These are phyloP conservation scores for Chrysolina haemoptera DNA, from an alignment of 2,888 invertebrate species.

Conservation along the genomic window DNA sequence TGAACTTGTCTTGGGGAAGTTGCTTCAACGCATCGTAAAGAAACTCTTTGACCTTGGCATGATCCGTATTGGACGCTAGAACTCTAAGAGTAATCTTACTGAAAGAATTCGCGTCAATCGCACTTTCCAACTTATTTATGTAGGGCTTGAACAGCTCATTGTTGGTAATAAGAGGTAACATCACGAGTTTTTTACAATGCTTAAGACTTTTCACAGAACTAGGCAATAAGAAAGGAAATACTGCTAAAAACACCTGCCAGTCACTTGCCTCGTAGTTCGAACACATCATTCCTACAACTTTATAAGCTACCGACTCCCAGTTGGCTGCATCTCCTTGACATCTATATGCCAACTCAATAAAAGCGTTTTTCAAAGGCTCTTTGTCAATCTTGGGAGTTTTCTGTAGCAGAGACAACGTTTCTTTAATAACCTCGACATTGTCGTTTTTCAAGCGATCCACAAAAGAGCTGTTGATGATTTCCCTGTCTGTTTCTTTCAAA, in stretches of 20 bases:
- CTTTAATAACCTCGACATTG: conserved; percentile 74
- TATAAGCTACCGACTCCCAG: conserved; percentile 67
- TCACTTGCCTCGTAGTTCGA: conserved; percentile 66
- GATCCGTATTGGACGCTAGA: conserved; percentile 47
- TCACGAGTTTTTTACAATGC: conserved; percentile 69
- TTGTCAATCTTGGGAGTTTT: conserved; percentile 49
- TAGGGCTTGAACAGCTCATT: conserved; percentile 57
- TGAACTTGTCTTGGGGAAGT: conserved; percentile 46
- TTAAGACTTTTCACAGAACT: conserved; percentile 66
- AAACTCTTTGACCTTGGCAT: conserved; percentile 45
- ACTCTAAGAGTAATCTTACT: conserved; percentile 49
- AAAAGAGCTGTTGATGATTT: conserved; percentile 78
- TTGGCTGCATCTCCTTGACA: conserved; percentile 61
- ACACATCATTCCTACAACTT: conserved; percentile 55
- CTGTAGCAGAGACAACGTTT: conserved; percentile 70
- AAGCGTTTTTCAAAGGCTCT: conserved; percentile 67
- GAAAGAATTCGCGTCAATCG: conserved; percentile 47
- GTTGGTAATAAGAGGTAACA: conserved; percentile 68
- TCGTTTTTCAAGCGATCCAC: conserved; percentile 80
- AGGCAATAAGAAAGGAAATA: conserved; percentile 78
- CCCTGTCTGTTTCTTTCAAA: conserved; percentile 72
- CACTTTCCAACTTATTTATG: conserved; percentile 35
- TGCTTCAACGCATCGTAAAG: conserved; percentile 49
- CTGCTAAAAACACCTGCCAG: conserved; percentile 73
- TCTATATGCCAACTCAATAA: conserved; percentile 73